Percentiles rank a stretch among this genome's conserved stretches.
Conservation (phyloP, 1,140 invertebrate species). For the Forficula auricularia region DNA sequence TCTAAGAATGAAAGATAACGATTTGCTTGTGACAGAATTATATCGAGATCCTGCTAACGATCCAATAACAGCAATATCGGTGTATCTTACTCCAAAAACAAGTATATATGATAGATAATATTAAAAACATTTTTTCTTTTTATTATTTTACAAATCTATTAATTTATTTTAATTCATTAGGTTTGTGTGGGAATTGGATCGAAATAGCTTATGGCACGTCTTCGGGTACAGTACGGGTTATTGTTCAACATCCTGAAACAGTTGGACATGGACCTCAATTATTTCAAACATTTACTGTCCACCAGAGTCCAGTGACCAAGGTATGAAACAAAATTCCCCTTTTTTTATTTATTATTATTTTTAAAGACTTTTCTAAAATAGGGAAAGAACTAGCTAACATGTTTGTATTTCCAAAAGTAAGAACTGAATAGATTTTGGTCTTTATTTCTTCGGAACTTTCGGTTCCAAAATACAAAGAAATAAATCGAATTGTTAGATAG, state of each 20-base stretch:
- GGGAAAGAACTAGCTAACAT: no score
- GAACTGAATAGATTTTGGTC: no score
- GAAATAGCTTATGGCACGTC: constrained; percentile 97
- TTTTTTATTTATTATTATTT: constrained; percentile 9
- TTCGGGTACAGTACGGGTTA: constrained; percentile 85
- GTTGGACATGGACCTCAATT: constrained; percentile 93
- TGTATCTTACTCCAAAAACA: constrained; percentile 94
- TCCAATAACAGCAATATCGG: constrained; percentile 93
- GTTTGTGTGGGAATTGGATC: constrained; percentile 94
- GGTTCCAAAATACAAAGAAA: no score
- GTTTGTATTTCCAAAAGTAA: no score
- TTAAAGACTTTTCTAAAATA: constrained; percentile 6
- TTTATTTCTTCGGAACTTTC: no score
- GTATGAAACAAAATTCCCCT: no score
- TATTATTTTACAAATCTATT: background rate
- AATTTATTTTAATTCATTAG: constrained; percentile 30
- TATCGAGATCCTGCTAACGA: constrained; percentile 89
- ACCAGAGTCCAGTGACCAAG: constrained; percentile 88
- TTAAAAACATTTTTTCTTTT: no score
- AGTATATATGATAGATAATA: constrained; percentile 66
- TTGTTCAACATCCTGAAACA: constrained; percentile 96
- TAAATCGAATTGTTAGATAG: no score
- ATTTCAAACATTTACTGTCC: constrained; percentile 96
- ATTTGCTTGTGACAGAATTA: constrained; percentile 88
- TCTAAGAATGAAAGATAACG: constrained; percentile 95